Percentiles rank a stretch among this genome's conserved stretches.
phyloP scores from a whole-genome alignment of 1,140 invertebrate species.

The Periplaneta americana region DNA sequence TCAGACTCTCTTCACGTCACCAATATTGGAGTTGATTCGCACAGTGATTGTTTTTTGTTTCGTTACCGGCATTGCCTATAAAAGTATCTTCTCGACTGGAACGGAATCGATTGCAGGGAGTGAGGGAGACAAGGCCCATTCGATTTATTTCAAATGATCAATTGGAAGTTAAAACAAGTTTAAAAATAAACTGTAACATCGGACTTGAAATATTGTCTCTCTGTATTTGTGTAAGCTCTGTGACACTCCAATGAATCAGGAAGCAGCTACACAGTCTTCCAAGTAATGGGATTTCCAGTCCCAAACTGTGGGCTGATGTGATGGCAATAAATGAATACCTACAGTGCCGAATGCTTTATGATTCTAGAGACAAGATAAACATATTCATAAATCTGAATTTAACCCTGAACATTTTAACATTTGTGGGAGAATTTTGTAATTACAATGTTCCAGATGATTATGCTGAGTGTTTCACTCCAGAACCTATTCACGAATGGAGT shows the following conservation, averaged over 20 bases:
- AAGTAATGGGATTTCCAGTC: too few species aligned
- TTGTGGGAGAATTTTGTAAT: too few species aligned
- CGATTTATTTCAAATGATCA: slow-evolving; percentile 14
- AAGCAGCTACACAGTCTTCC: neutral
- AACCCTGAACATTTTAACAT: too few species aligned
- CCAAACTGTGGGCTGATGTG: too few species aligned
- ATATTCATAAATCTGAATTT: too few species aligned
- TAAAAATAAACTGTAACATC: slow-evolving; percentile 9
- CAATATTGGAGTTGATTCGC: slow-evolving; percentile 10
- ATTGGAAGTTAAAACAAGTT: slow-evolving; percentile 11
- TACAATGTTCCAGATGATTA: too few species aligned
- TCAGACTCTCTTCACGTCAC: slow-evolving; percentile 9
- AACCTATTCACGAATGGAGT: too few species aligned
- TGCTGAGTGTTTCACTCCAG: too few species aligned
- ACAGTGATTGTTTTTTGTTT: slow-evolving; percentile 9
- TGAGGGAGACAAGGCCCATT: neutral
- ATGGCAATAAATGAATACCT: too few species aligned
- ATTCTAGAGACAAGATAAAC: too few species aligned
- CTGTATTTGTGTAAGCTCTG: neutral
- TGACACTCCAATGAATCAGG: neutral
- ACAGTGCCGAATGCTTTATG: too few species aligned
- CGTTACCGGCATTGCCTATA: slow-evolving; percentile 4
- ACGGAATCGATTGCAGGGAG: slow-evolving; percentile 9
- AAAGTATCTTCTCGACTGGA: neutral
- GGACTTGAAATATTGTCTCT: neutral